These are phyloP conservation scores for Chrysemys picta DNA, from an alignment of 2,113 vertebrate species.

Conservation along the genomic window DNA sequence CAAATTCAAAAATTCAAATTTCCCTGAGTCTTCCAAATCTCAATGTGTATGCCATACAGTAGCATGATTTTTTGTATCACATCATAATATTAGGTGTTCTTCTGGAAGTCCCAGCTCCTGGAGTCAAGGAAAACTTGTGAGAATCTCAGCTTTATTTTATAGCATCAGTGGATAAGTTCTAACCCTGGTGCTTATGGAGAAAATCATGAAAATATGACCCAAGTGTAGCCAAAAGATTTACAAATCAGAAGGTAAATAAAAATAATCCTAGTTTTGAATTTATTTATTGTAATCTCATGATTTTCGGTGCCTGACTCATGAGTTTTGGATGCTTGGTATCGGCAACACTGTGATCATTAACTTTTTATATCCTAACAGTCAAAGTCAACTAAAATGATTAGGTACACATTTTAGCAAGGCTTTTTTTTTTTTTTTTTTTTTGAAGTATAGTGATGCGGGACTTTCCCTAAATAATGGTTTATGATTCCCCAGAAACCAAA, in stretches of 20 bases:
- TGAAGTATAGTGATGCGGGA: background rate
- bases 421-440: no score
- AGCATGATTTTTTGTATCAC: fast-evolving
- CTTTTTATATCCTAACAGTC: background rate
- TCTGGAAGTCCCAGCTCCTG: background rate
- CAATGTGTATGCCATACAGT: background rate
- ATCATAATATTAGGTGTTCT: background rate
- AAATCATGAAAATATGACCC: background rate
- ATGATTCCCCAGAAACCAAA: background rate
- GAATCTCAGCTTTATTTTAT: background rate
- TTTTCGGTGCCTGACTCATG: no score
- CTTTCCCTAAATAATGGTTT: background rate
- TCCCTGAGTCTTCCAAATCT: background rate
- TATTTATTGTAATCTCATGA: no score
- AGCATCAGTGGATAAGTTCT: background rate
- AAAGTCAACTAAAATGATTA: background rate
- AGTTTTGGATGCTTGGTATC: no score
- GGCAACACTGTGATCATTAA: background rate
- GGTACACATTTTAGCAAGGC: background rate
- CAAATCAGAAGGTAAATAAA: background rate
- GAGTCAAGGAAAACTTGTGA: background rate
- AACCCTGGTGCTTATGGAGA: background rate
- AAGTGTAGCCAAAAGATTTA: background rate
- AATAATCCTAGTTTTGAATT: background rate
- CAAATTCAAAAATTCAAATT: background rate